Base-by-base conservation (phyloP, 35 echinoderm and acorn worm genomes). In the Ptychodera flava region DNA sequence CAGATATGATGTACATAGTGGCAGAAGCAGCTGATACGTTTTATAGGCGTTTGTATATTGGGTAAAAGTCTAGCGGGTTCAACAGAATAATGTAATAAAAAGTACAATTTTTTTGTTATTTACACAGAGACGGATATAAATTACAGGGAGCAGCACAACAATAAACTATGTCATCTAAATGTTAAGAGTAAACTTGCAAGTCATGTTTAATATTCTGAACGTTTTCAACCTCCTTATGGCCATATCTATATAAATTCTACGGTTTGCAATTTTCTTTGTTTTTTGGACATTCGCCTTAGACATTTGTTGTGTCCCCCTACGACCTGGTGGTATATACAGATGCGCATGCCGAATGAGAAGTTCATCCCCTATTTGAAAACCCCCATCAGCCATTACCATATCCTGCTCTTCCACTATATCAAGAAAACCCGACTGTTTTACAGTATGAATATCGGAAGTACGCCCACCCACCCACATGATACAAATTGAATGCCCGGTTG, bases 161-260 rank as follows among this genome's bases (percentile, higher is more conserved):
- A n/a, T 79, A 34, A 1, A 93, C 34, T 79, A 93, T 93, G 33
- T 90, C 92, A 93, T 93, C 84, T 34, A 90, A 78, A 15, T 83
- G 38, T 16, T 88, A 88, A 28, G 88, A 33, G 22, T 32, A 36
- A 15, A 93, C 90, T 1, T 84, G 88, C 28, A 93, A 29, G 75
- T 79, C 86, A 36, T 90, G 78, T 87, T 81, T 52, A 93, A 87
- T 83, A 93, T 90, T 0, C 31, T n/a, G 87, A 93, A 93, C 84
- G 88, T 90, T 75, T 93, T 93, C 22, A 93, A 34, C 27, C 88
- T 89, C 0, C 88, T 84, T 86, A 90, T 90, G 33, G 92, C 92
- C 32, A 88, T 35, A 37, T 93, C 92, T 53, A 90, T 88, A 53
- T 90, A 88, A 6, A 93, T 90, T 34, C 88, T 31, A 0, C 84